These are phyloP conservation scores for Symphodus melops DNA, from an alignment of 2,113 vertebrate species.

Conservation along the genomic window DNA sequence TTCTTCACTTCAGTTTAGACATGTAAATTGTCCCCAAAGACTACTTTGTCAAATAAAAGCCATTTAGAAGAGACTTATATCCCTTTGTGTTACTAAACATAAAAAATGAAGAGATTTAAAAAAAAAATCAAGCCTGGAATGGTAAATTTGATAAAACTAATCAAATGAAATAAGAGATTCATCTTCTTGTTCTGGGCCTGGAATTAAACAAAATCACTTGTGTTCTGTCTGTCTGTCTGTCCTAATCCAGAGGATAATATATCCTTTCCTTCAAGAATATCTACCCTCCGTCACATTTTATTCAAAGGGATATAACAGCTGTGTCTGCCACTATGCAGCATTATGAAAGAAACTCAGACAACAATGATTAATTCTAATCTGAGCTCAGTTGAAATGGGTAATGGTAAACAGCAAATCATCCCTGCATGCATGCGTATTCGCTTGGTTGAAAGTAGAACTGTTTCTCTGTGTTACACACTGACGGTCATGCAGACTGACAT, in stretches of 20 bases:
- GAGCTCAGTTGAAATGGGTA: neutral
- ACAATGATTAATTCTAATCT: constrained; percentile 22
- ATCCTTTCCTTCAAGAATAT: neutral
- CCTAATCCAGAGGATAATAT: neutral
- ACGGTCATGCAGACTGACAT: constrained; percentile 33
- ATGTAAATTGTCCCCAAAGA: neutral
- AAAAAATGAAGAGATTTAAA: constrained; percentile 7
- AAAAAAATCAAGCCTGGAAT: constrained; percentile 6
- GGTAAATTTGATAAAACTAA: constrained; percentile 10
- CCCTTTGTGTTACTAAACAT: neutral
- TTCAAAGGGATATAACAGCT: neutral
- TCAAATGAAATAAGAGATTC: constrained; percentile 25
- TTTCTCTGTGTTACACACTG: constrained; percentile 4
- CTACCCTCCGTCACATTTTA: constrained; percentile 8
- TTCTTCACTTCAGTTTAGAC: neutral
- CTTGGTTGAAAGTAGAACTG: neutral
- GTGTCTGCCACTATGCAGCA: constrained; percentile 21
- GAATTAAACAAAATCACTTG: neutral
- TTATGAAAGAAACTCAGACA: constrained; percentile 18
- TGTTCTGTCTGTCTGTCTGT: neutral
- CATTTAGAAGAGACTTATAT: neutral
- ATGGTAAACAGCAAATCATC: constrained; percentile 4
- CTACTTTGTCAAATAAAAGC: neutral
- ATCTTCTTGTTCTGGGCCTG: constrained; percentile 1
- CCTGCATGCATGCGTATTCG: constrained; percentile 3